Evolutionary conservation across 2,113 vertebrate species (phyloP).

Genomic region (Arothron firmamentum): DNA sequence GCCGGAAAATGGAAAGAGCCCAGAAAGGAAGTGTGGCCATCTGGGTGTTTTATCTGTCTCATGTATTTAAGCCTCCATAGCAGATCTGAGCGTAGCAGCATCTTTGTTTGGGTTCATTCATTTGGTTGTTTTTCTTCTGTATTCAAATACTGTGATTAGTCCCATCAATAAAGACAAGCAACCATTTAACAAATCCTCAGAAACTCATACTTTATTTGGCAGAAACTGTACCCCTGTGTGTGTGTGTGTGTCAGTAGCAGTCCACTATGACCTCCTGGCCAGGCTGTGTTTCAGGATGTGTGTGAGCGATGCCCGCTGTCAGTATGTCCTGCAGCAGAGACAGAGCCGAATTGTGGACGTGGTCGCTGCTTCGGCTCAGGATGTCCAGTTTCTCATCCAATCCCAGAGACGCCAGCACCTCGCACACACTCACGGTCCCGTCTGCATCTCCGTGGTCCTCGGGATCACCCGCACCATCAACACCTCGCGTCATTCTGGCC

Average conservation of each 20-base stretch:
- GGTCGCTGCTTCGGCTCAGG: conserved; percentile 83
- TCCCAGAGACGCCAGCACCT: conserved; percentile 65
- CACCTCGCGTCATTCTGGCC: not conserved
- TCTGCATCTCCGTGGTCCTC: conserved; percentile 4
- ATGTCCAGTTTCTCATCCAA: conserved; percentile 72
- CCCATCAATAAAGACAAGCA: too few species aligned
- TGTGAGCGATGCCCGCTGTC: conserved; percentile 51
- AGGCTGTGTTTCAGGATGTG: conserved; percentile 9
- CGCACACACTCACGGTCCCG: conserved; percentile 45
- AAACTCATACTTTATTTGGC: not conserved
- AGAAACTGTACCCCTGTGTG: not conserved
- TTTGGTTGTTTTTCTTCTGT: too few species aligned
- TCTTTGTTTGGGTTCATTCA: too few species aligned
- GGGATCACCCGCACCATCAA: not conserved
- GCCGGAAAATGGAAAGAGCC: conserved; percentile 9
- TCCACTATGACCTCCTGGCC: conserved; percentile 57
- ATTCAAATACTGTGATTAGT: too few species aligned
- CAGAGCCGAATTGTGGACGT: conserved; percentile 81
- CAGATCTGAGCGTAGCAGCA: too few species aligned
- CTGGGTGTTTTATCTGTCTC: not conserved
- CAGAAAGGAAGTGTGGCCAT: conserved; percentile 5
- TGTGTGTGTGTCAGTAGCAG: conserved; percentile 58
- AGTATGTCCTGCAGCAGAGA: conserved; percentile 91
- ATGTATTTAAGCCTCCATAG: too few species aligned
- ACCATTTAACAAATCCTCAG: too few species aligned